Evolutionary conservation across 2,797 vertebrate genomes (phyloP).

Genomic region (Enteromius afrohamiltoni): DNA sequence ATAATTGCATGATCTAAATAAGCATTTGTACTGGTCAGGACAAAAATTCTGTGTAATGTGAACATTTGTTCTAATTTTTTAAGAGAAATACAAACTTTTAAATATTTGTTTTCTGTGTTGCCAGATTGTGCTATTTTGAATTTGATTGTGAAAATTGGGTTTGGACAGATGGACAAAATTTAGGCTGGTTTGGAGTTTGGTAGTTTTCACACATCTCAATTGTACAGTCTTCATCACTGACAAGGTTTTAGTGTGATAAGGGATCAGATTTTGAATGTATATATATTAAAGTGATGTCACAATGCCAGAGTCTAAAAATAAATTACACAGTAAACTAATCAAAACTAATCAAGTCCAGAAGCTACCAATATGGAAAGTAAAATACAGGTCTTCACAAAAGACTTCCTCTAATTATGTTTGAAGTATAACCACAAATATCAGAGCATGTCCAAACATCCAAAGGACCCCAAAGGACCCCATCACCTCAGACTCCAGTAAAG

Average conservation of each 20-base stretch:
- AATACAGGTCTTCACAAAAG: neutral
- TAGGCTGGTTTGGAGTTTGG: neutral
- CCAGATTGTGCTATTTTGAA: neutral
- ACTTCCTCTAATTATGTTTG: neutral
- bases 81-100: neutral
- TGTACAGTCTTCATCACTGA: neutral
- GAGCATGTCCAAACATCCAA: too few relatives aligned
- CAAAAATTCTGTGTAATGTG: neutral
- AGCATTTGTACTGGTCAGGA: neutral
- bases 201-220: neutral
- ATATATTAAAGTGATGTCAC: neutral
- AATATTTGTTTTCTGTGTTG: neutral
- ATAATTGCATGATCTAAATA: neutral
- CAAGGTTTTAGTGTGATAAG: neutral
- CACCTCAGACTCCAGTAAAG: too few relatives aligned
- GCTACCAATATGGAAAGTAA: too few relatives aligned
- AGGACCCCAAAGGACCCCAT: too few relatives aligned
- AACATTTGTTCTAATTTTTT: neutral
- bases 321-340: too few relatives aligned
- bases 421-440: too few relatives aligned
- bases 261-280: neutral
- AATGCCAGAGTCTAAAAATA: neutral
- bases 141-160: neutral
- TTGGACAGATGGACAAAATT: neutral
- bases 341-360: too few relatives aligned